Percentiles rank a stretch among this genome's conserved stretches.
phyloP scores from a whole-genome alignment of 2,888 invertebrate genomes.

The Dryobotodes eremita region DNA sequence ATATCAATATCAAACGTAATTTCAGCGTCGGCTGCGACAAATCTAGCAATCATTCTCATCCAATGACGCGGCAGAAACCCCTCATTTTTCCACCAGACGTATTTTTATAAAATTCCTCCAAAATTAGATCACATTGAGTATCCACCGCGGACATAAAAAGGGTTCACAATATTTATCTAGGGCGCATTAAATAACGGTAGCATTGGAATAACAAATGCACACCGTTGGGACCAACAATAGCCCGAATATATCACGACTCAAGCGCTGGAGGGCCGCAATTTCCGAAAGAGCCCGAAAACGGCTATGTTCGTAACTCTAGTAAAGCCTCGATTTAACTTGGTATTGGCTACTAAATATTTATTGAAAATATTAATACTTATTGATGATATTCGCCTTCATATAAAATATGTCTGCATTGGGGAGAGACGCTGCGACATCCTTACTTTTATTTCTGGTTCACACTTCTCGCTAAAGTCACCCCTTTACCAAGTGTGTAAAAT shows the following conservation, averaged over 20 bases:
- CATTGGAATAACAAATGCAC: constrained; percentile 83
- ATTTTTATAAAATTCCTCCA: constrained; percentile 72
- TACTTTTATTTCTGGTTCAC: constrained; percentile 6
- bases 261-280: constrained; percentile 74
- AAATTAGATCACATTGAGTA: constrained; percentile 75
- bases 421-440: constrained; percentile 15
- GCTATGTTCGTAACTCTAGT: constrained; percentile 63
- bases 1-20: constrained; percentile 66
- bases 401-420: constrained; percentile 49
- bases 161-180: constrained; percentile 82
- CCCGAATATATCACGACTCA: constrained; percentile 76
- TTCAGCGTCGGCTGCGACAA: constrained; percentile 54
- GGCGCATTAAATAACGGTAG: constrained; percentile 80
- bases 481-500: not conserved
- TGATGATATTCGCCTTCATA: constrained; percentile 56
- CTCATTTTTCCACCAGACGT: constrained; percentile 67
- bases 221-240: constrained; percentile 78
- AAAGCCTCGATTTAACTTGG: constrained; percentile 67
- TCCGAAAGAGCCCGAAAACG: constrained; percentile 71
- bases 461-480: not conserved
- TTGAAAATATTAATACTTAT: constrained; percentile 68
- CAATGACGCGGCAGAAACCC: constrained; percentile 46
- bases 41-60: constrained; percentile 59
- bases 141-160: constrained; percentile 76
- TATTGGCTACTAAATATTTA: constrained; percentile 70